Evolutionary conservation across 2,888 invertebrate species (phyloP).

Genomic region (Hofmannophila pseudospretella): DNA sequence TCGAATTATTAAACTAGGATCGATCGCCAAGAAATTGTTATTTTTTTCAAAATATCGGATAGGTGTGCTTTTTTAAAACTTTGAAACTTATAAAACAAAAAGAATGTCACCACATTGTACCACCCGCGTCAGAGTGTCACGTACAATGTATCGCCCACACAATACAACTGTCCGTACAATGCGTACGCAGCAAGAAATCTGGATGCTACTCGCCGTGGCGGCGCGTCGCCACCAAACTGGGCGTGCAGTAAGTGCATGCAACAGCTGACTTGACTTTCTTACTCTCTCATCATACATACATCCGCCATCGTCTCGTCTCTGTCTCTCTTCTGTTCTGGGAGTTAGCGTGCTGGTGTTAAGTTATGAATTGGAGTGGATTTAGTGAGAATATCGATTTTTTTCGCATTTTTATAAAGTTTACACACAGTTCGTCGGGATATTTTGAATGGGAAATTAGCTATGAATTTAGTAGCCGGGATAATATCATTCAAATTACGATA

Average conservation of each 20-base stretch:
- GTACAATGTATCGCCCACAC: conserved; percentile 30
- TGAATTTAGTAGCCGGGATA: too few relatives aligned
- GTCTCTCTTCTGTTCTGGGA: conserved; percentile 18
- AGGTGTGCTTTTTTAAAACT: too few relatives aligned
- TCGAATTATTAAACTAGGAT: too few relatives aligned
- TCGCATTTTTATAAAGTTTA: too few relatives aligned
- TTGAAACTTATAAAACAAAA: background rate
- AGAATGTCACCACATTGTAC: background rate
- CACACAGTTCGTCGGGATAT: too few relatives aligned
- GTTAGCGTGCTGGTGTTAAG: conserved; percentile 6
- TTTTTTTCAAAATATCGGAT: too few relatives aligned
- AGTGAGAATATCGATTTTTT: too few relatives aligned
- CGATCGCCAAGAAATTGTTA: too few relatives aligned
- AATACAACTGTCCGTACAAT: conserved; percentile 37
- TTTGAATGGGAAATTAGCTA: too few relatives aligned
- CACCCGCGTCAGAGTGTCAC: conserved; percentile 21
- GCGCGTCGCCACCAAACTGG: conserved; percentile 94
- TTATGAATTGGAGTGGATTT: too few relatives aligned
- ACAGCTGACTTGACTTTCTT: conserved; percentile 51
- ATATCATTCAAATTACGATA: too few relatives aligned
- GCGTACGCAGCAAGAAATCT: conserved; percentile 80
- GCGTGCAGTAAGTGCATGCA: conserved; percentile 92
- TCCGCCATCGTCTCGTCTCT: conserved; percentile 46
- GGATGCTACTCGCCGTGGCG: conserved; percentile 95
- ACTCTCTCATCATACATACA: conserved; percentile 51